Conservation (phyloP, 2,888 invertebrate genomes). For the Phania funesta region DNA sequence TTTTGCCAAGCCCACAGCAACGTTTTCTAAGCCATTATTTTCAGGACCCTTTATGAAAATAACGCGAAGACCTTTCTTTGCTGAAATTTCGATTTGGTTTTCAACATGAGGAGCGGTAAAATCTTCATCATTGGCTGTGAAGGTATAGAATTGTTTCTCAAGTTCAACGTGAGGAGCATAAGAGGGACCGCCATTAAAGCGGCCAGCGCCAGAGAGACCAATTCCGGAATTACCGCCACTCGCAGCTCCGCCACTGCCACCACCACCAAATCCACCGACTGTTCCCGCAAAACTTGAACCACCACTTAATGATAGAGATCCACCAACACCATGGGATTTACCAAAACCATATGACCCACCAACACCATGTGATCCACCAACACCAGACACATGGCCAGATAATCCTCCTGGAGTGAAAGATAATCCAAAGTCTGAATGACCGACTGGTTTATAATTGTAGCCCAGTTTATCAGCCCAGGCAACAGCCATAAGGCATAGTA, state of each 20-base stretch:
- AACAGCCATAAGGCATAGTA: slow-evolving; percentile 72
- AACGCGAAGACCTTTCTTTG: slow-evolving; percentile 75
- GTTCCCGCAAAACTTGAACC: neutral
- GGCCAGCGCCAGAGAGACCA: slow-evolving; percentile 64
- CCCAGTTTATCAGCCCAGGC: slow-evolving; percentile 74
- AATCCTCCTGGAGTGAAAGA: slow-evolving; percentile 21
- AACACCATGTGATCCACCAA: slow-evolving; percentile 68
- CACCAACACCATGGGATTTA: neutral
- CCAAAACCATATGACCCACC: slow-evolving; percentile 69
- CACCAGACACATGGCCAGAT: slow-evolving; percentile 66
- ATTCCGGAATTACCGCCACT: neutral
- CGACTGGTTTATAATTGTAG: slow-evolving; percentile 74
- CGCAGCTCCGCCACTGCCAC: slow-evolving; percentile 66
- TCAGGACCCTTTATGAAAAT: slow-evolving; percentile 78
- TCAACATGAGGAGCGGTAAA: slow-evolving; percentile 70
- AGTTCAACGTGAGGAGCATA: slow-evolving; percentile 65
- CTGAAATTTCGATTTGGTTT: slow-evolving; percentile 66
- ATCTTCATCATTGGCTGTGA: slow-evolving; percentile 75
- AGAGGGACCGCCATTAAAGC: slow-evolving; percentile 41
- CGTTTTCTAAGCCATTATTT: slow-evolving; percentile 71
- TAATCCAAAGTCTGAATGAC: slow-evolving; percentile 66
- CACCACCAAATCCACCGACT: neutral
- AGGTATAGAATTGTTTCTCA: slow-evolving; percentile 75
- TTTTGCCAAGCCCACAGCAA: slow-evolving; percentile 73
- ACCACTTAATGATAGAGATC: neutral